Conservation (phyloP, 1,140 invertebrate species). For the Artemia franciscana region DNA sequence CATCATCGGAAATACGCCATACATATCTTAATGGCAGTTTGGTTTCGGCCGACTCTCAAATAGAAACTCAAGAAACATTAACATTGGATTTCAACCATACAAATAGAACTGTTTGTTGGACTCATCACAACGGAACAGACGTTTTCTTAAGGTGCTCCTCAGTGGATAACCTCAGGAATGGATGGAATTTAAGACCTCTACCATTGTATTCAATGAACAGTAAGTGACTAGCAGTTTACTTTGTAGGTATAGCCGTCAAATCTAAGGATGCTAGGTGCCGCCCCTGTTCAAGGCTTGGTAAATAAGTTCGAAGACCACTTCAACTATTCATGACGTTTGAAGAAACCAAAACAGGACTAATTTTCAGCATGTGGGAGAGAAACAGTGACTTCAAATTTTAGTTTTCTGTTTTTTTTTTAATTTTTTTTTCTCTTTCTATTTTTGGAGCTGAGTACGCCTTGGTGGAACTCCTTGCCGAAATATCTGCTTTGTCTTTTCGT, state of each 20-base stretch:
- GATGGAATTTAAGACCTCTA: conserved; percentile 29
- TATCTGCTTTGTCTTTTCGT: too few relatives aligned
- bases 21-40: conserved; percentile 27
- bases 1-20: conserved; percentile 26
- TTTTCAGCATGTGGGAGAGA: too few relatives aligned
- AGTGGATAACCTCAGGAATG: conserved; percentile 30
- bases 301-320: too few relatives aligned
- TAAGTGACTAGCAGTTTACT: conserved; percentile 21
- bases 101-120: conserved; percentile 39
- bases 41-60: conserved; percentile 20
- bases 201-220: conserved; percentile 30
- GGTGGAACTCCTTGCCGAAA: too few relatives aligned
- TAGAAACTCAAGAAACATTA: conserved; percentile 21
- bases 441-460: neutral
- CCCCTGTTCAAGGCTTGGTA: too few relatives aligned
- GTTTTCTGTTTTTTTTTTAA: too few relatives aligned
- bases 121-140: conserved; percentile 29
- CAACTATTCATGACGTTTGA: too few relatives aligned
- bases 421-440: neutral
- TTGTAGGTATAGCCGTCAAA: too few relatives aligned
- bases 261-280: too few relatives aligned
- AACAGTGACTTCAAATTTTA: too few relatives aligned
- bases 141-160: conserved; percentile 28
- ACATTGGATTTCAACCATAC: conserved; percentile 20
- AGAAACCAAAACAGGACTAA: too few relatives aligned